Conservation (phyloP, 2,113 vertebrate genomes). For the Epinephelus moara region DNA sequence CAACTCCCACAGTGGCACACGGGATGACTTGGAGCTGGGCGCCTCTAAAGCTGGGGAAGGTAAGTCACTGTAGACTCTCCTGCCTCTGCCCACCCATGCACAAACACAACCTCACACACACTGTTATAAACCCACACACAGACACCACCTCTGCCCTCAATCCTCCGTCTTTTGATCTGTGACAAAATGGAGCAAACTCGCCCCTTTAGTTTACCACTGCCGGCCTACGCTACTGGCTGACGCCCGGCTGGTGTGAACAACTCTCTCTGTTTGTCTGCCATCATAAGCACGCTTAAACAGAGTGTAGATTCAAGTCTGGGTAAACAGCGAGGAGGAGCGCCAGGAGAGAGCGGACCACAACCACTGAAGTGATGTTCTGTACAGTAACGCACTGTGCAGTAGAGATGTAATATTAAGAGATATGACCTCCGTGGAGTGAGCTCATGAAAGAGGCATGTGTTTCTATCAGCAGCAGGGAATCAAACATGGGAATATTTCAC, state of each 20-base stretch:
- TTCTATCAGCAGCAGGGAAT: constrained; percentile 36
- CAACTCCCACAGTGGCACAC: constrained; percentile 93
- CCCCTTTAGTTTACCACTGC: constrained; percentile 19
- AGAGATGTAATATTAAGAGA: constrained; percentile 46
- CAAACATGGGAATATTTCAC: constrained; percentile 24
- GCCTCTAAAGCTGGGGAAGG: constrained; percentile 94
- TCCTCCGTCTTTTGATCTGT: constrained; percentile 52
- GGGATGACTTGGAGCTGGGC: constrained; percentile 93
- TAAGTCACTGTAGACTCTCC: constrained; percentile 74
- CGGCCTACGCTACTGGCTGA: constrained; percentile 41
- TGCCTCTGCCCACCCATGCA: constrained; percentile 32
- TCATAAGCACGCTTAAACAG: constrained; percentile 67
- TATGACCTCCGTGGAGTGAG: constrained; percentile 45
- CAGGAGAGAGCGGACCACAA: constrained; percentile 63
- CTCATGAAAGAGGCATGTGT: constrained; percentile 68
- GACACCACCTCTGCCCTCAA: constrained; percentile 25
- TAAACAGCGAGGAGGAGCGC: constrained; percentile 63
- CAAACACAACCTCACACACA: constrained; percentile 37
- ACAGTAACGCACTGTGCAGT: constrained; percentile 59
- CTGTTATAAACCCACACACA: constrained; percentile 47
- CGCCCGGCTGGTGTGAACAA: constrained; percentile 49
- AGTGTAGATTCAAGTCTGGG: constrained; percentile 68
- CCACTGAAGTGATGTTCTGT: constrained; percentile 50
- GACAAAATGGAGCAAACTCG: constrained; percentile 54
- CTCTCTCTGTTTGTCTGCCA: constrained; percentile 68